Percentiles rank a stretch among this genome's conserved stretches.
These are phyloP conservation scores for Manis crassicaudata DNA, from an alignment of 2,797 vertebrate species.

Conservation along the genomic window DNA sequence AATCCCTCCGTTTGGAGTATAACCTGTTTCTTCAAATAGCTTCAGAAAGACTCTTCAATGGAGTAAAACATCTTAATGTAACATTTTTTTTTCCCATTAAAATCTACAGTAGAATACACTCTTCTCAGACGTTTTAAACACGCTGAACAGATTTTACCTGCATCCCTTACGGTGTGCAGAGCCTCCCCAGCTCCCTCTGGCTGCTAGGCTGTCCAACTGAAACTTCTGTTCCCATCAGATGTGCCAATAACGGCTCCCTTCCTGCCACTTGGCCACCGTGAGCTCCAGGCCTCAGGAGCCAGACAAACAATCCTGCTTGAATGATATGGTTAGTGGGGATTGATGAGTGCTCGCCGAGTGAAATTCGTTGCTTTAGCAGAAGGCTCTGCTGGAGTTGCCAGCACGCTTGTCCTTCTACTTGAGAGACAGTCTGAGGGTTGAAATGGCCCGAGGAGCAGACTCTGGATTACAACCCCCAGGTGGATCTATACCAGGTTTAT, in stretches of 20 bases:
- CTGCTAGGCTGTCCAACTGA: constrained; percentile 42
- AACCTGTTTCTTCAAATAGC: neutral
- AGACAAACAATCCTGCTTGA: neutral
- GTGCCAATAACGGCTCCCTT: constrained; percentile 2
- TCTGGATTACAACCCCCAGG: neutral
- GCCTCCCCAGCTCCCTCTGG: neutral
- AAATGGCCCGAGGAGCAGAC: neutral
- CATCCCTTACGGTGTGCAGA: neutral
- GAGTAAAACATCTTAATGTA: neutral
- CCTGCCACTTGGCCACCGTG: neutral
- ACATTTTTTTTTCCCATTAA: neutral
- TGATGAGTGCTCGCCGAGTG: neutral
- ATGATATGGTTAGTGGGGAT: neutral
- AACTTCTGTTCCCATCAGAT: neutral
- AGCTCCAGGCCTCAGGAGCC: neutral
- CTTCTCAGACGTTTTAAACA: neutral
- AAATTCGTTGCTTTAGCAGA: neutral
- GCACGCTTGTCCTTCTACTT: neutral
- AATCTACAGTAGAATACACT: neutral
- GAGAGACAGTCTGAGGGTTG: neutral
- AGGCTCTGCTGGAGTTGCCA: neutral
- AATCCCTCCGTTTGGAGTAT: neutral
- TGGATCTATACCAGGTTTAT: neutral
- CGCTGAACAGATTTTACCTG: constrained; percentile 6
- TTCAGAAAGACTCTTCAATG: neutral